Conservation (phyloP, 2,113 vertebrate species). For the Machaerirhynchus nigripectus region DNA sequence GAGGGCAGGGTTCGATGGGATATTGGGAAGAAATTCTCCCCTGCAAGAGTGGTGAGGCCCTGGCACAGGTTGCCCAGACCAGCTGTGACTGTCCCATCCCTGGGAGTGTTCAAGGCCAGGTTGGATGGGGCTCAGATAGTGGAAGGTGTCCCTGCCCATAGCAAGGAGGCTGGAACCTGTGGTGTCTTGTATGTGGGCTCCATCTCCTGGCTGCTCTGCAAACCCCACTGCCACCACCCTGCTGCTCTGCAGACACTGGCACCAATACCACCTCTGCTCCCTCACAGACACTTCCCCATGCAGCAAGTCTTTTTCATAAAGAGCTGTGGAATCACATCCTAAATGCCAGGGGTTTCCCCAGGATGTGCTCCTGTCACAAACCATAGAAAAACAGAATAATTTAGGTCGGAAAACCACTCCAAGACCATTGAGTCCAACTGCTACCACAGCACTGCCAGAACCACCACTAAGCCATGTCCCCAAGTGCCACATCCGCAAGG, state of each 20-base stretch:
- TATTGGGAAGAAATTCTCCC: not conserved
- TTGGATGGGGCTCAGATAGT: not conserved
- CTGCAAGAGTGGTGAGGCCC: not conserved
- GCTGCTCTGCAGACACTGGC: not conserved
- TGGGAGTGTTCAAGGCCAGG: not conserved
- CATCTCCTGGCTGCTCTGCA: conserved; percentile 47
- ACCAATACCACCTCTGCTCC: not conserved
- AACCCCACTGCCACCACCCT: not conserved
- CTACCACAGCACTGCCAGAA: not conserved
- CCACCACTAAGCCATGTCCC: not conserved
- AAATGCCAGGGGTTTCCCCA: not conserved
- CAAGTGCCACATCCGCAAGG: not conserved
- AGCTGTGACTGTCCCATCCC: not conserved
- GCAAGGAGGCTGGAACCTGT: not conserved
- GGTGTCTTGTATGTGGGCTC: conserved; percentile 16
- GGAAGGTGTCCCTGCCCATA: not conserved
- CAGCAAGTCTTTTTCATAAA: not conserved
- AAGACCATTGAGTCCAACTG: not conserved
- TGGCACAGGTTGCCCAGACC: not conserved
- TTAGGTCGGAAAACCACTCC: not conserved
- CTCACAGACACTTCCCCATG: not conserved
- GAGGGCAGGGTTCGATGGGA: not conserved
- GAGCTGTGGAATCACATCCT: not conserved
- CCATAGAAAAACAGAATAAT: not conserved
- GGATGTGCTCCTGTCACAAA: not conserved